Evolutionary conservation across 2,113 vertebrate species (phyloP), one percentile per base, ranked within the genome.

Genomic region (Colossoma macropomum): DNA sequence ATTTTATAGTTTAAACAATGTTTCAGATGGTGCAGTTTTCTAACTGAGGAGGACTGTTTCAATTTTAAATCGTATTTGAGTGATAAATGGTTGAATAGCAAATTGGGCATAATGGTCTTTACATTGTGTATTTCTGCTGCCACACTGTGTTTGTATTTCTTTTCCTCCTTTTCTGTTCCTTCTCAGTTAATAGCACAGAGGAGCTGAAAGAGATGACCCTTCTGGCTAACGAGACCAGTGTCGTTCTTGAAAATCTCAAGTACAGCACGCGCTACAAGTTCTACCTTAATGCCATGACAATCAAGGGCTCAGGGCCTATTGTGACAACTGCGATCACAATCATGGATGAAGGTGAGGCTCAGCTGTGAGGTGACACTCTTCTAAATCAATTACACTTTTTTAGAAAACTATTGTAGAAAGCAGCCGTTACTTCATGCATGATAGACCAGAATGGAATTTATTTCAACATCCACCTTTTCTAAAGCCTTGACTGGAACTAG

Each of bases 221-320:
- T 83, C 90, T 90, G 25, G 92, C 96, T 86, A 99, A 99, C 0
- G 95, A 97, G 92, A 97, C 97, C 82, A 96, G 88, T 76, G 84
- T 93, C 86, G 95, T 94, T 84, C 87, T 99, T 90, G 92, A 92
- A 86, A 95, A 95, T 88, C 93, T 99, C 85, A 96, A 96, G 92
- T 94, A 96, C 88, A 97, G 96, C 87, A 97, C 96, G 70, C 95
- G 96, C 45, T 99, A 99, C 92, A 98, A 96, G 90, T 96, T 99
- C 90, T 96, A 96, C 87, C 92, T 98, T 76, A 95, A 91, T 0
- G 97, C 97, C 70, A 94, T 93, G 88, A 99, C 98, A 27, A 89
- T 95, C 73, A 96, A 95, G 87, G 98, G 97, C 87, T 89, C 95
- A 0, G 97, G 98, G 78, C 96, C 88, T 80, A 88, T 89, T 77